Evolutionary conservation across 2,797 vertebrate species (phyloP).

Genomic region (Erethizon dorsatum): DNA sequence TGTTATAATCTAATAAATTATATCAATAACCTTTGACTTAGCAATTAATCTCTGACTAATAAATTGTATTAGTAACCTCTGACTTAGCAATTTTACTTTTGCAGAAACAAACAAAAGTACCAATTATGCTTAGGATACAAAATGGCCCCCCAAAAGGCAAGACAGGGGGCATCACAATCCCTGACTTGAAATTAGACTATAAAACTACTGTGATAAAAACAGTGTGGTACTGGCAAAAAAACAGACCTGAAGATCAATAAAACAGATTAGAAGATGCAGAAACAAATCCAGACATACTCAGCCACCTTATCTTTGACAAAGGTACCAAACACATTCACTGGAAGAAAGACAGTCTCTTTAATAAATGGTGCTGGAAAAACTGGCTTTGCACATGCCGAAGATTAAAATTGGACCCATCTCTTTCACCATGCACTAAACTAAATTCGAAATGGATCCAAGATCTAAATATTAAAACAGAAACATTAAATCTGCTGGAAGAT

Average conservation of each 20-base stretch:
- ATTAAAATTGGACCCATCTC: neutral
- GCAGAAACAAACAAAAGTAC: neutral
- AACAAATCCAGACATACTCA: neutral
- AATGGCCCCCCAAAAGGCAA: neutral
- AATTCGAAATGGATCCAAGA: neutral
- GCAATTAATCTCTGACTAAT: neutral
- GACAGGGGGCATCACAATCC: neutral
- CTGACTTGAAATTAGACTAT: neutral
- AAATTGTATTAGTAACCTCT: conserved; percentile 40
- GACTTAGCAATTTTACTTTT: conserved; percentile 36
- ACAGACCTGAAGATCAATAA: neutral
- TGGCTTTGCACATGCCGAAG: neutral
- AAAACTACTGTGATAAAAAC: neutral
- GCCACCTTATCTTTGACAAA: neutral
- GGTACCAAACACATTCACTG: neutral
- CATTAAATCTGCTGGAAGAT: neutral
- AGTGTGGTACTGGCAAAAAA: neutral
- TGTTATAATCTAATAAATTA: conserved; percentile 23
- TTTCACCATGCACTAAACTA: neutral
- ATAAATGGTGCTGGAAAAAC: neutral
- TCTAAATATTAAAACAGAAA: neutral
- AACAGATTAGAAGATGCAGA: neutral
- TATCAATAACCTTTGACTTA: conserved; percentile 30
- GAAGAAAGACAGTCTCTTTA: neutral
- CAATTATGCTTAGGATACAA: neutral